Evolutionary conservation across 1,140 invertebrate species (phyloP), one percentile per base, ranked within the genome.

Genomic region (Plectrocnemia conspersa): DNA sequence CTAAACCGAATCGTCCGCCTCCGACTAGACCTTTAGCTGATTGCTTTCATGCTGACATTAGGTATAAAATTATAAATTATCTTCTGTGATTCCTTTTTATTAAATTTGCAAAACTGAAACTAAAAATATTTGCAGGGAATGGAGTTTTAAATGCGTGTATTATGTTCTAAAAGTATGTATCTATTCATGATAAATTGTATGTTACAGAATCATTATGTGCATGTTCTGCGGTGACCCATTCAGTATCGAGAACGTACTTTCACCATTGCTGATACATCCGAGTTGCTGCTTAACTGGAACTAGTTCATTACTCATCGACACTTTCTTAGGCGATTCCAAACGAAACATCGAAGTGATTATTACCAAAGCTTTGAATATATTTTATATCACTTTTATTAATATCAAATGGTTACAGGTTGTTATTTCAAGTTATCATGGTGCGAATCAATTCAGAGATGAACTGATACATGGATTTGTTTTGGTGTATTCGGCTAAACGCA

Each of bases 161-260:
- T 40, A 23, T 27, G 22, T 47, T 32, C 23, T 29, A 19, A 46
- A 22, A 45, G 27, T 45, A 27, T 13, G 18, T 40, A 40, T 7
- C 9, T n/a, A 40, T 13, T 9, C 6, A 40, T 13, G 7, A 40
- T 9, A n/a, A 4, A 2, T 16, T 46, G 19, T 33, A 38, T 22
- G 6, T 64, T 64, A 4, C 64, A 87, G 88, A 61, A 91, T 98
- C 70, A 90, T 97, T 64, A 89, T 97, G 82, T 97, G 93, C 70
- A 87, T 97, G 81, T 93, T 97, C 69, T 98, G 95, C 75, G 94
- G 93, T 35, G 95, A 98, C 75, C 89, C 91, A 11, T 97, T 89
- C 66, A 87, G 86, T 1, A 83, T 94, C 32, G 92, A 95, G 69
- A 88, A 91, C 59, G 87, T 97, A 38, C 76, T 98, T 13, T 84